These are phyloP conservation scores for Percina caprodes DNA, from an alignment of 2,113 vertebrate species.

Conservation along the genomic window DNA sequence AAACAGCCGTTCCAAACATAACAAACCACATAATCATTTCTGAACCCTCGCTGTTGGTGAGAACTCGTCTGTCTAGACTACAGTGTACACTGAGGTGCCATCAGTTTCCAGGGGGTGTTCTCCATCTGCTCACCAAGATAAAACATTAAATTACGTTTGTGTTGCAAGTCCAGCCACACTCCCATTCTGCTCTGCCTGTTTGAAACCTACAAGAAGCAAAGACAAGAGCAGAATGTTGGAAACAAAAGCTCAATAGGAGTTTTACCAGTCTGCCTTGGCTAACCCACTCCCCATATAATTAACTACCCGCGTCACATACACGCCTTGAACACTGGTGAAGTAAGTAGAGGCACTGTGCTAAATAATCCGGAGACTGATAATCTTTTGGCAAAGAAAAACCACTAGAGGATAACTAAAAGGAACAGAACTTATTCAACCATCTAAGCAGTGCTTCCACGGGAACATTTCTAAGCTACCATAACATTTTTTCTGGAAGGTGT, in stretches of 20 bases:
- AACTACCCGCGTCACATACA: conserved; percentile 26
- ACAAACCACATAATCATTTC: conserved; percentile 66
- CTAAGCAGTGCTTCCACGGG: neutral
- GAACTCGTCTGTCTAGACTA: conserved; percentile 33
- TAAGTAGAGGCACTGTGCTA: neutral
- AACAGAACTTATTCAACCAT: conserved; percentile 27
- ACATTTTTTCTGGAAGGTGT: conserved; percentile 14
- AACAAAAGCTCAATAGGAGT: conserved; percentile 40
- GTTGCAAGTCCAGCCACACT: conserved; percentile 36
- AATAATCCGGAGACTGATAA: conserved; percentile 29
- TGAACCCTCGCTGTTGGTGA: conserved; percentile 41
- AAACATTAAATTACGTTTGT: conserved; percentile 61
- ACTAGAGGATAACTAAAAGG: conserved; percentile 28
- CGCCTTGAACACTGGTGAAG: conserved; percentile 4
- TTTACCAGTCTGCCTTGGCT: conserved; percentile 24
- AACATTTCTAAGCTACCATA: conserved; percentile 25
- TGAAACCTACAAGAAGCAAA: conserved; percentile 22
- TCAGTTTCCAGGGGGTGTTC: conserved; percentile 48
- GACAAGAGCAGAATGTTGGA: conserved; percentile 27
- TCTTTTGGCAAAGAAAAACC: conserved; percentile 36
- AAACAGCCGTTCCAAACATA: conserved; percentile 65
- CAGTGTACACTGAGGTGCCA: conserved; percentile 28
- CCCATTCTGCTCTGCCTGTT: conserved; percentile 17
- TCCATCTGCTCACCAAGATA: conserved; percentile 71
- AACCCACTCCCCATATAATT: conserved; percentile 49